A percentile compares a stretch with the other conserved stretches of the same genome.
phyloP scores from a whole-genome alignment of 2,888 invertebrate species.

The Xylota segnis region DNA sequence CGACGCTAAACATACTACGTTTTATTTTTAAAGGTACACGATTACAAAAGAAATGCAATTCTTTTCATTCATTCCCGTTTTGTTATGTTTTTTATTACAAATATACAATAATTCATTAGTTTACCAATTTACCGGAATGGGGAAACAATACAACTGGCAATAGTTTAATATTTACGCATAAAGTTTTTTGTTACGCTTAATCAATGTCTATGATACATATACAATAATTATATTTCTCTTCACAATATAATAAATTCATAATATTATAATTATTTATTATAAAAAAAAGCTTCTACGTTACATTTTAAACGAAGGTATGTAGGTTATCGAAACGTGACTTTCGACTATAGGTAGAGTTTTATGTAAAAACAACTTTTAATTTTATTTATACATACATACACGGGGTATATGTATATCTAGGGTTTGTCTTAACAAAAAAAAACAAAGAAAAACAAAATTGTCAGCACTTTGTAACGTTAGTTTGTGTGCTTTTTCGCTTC shows the following conservation, averaged over 20 bases:
- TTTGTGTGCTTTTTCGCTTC: conserved; percentile 79
- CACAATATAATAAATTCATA: conserved; percentile 39
- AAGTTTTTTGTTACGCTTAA: conserved; percentile 57
- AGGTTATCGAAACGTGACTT: conserved; percentile 14
- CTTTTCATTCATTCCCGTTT: conserved; percentile 43
- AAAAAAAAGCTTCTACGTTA: conserved; percentile 43
- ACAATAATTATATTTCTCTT: conserved; percentile 32
- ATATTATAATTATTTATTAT: conserved; percentile 15
- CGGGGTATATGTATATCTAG: conserved; percentile 7
- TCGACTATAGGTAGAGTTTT: conserved; percentile 16
- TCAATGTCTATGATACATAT: conserved; percentile 54
- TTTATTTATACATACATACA: conserved; percentile 16
- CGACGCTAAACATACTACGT: conserved; percentile 39
- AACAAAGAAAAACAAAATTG: conserved; percentile 20
- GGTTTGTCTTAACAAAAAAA: conserved; percentile 31
- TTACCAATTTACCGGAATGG: conserved; percentile 30
- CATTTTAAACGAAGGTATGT: conserved; percentile 20
- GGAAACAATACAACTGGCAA: conserved; percentile 61
- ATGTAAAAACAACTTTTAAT: conserved; percentile 62
- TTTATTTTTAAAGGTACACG: conserved; percentile 57
- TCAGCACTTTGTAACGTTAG: conserved; percentile 54
- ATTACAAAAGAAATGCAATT: conserved; percentile 63
- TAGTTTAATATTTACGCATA: conserved; percentile 29
- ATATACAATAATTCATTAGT: conserved; percentile 53
- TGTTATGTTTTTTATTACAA: conserved; percentile 36